A percentile compares a stretch with the other conserved stretches of the same genome.
Conservation (phyloP, 2,797 vertebrate genomes). For the Lepidocolaptes lacrymiger region DNA sequence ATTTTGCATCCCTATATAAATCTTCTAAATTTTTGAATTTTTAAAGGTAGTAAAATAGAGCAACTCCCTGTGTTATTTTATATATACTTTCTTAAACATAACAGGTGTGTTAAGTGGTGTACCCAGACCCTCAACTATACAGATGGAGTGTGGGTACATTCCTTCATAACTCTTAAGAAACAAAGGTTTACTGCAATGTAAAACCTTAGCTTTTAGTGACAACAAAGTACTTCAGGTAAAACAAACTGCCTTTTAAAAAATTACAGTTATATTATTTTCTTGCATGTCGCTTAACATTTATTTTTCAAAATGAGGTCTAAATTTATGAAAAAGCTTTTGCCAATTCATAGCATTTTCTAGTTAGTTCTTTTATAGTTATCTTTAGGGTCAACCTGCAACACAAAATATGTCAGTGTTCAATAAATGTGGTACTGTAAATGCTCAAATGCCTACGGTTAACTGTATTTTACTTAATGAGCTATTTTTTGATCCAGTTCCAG, state of each 20-base stretch:
- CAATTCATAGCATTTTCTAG: background rate
- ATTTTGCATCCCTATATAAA: background rate
- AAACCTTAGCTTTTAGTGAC: background rate
- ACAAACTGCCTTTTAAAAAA: background rate
- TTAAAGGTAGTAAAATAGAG: background rate
- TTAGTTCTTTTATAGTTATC: background rate
- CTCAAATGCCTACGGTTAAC: background rate
- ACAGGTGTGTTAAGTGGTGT: background rate
- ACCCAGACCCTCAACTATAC: background rate
- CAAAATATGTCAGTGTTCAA: background rate
- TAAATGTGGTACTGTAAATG: background rate
- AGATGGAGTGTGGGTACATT: background rate
- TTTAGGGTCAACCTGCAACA: background rate
- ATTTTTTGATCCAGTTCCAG: constrained; percentile 17
- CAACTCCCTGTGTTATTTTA: background rate
- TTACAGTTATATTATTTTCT: background rate
- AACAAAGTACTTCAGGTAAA: background rate
- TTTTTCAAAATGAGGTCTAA: background rate
- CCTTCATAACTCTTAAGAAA: background rate
- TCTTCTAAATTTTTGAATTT: background rate
- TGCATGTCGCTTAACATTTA: background rate
- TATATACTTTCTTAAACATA: background rate
- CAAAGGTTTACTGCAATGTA: background rate
- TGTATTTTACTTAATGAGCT: background rate
- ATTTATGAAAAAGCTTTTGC: background rate